phyloP scores from a whole-genome alignment of 53 echinoderm and acorn worm genomes.

The Temnopleurus reevesii region DNA sequence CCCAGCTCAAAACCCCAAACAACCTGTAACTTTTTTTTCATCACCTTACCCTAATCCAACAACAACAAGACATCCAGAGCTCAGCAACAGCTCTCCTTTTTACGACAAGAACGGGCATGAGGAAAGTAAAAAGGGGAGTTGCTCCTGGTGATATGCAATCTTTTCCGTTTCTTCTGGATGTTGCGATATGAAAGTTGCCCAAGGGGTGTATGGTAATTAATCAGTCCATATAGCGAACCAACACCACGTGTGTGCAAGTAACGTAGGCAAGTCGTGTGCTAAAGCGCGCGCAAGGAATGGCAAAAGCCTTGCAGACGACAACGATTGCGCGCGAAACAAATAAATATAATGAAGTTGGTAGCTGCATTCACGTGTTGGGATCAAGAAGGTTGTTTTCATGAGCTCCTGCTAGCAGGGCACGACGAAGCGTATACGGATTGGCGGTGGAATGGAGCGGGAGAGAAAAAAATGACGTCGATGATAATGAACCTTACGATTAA shows the following conservation, averaged over 20 bases:
- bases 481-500: neutral
- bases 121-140: neutral
- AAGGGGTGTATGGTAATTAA: constrained; percentile 38
- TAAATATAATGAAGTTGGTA: neutral
- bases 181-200: constrained; percentile 38
- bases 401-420: neutral
- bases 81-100: constrained; percentile 47
- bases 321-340: neutral
- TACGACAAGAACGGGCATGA: neutral
- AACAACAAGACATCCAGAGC: constrained; percentile 33
- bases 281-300: constrained; percentile 21
- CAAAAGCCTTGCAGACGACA: constrained; percentile 24
- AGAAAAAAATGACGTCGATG: constrained; percentile 6
- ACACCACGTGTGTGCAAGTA: neutral
- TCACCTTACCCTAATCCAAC: neutral
- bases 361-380: neutral
- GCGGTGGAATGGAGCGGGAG: neutral
- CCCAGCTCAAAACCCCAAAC: constrained; percentile 26
- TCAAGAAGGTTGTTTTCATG: neutral
- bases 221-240: constrained; percentile 31
- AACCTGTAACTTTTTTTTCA: constrained; percentile 56
- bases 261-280: constrained; percentile 2
- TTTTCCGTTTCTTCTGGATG: neutral
- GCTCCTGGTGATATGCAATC: constrained; percentile 12
- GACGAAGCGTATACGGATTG: neutral